Evolutionary conservation across 1,140 invertebrate species (phyloP).

Genomic region (Kradibia gibbosae): DNA sequence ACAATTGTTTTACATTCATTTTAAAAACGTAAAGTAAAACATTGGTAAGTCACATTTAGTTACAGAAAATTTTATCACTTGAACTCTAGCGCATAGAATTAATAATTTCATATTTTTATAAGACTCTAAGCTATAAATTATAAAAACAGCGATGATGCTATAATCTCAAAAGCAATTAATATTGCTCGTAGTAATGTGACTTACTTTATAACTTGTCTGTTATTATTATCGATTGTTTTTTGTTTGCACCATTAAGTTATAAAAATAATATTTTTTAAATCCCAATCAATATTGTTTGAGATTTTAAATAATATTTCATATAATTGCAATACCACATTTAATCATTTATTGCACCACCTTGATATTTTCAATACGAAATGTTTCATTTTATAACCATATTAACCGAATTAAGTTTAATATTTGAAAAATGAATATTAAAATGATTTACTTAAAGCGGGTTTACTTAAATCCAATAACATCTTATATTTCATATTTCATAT

Average conservation of each 20-base stretch:
- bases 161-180: slow-evolving; percentile 10
- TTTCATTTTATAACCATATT: too few species aligned
- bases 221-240: slow-evolving; percentile 5
- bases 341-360: too few species aligned
- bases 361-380: too few species aligned
- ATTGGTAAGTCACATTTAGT: neutral
- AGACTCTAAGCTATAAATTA: neutral
- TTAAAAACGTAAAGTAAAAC: neutral
- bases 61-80: slow-evolving; percentile 16
- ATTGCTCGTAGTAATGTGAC: neutral
- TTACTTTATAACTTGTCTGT: slow-evolving; percentile 17
- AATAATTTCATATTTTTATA: slow-evolving; percentile 7
- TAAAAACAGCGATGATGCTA: neutral
- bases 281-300: too few species aligned
- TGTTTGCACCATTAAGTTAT: neutral
- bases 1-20: neutral
- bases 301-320: too few species aligned
- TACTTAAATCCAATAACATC: too few species aligned
- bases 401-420: too few species aligned
- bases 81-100: slow-evolving; percentile 25
- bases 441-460: too few species aligned
- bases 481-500: too few species aligned
- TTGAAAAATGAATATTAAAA: too few species aligned
- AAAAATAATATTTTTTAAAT: neutral
- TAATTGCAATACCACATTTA: too few species aligned